Evolutionary conservation across 2,113 vertebrate species (phyloP).

Genomic region (Ornithorhynchus anatinus): DNA sequence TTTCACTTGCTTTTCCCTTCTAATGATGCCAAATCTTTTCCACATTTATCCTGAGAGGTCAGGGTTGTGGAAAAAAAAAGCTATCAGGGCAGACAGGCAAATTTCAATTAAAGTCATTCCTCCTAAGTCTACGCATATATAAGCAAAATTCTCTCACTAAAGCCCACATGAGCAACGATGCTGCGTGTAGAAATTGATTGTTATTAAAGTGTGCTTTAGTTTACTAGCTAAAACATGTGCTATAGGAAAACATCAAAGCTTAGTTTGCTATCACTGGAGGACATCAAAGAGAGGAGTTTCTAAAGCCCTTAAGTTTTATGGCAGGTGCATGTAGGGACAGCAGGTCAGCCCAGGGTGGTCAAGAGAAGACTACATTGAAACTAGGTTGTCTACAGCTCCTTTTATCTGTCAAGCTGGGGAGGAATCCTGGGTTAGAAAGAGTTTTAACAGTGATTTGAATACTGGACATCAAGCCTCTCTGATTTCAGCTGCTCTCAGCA

Average conservation of each 20-base stretch:
- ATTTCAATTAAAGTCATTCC: background rate
- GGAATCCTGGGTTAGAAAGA: constrained; percentile 72
- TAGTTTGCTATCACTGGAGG: constrained; percentile 85
- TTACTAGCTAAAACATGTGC: constrained; percentile 86
- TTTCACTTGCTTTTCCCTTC: too few species aligned
- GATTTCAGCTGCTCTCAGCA: constrained; percentile 96
- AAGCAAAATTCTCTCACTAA: background rate
- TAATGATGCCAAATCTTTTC: too few species aligned
- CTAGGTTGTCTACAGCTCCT: constrained; percentile 76
- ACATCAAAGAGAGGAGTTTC: constrained; percentile 91
- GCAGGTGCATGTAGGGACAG: constrained; percentile 92
- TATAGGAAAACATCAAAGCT: constrained; percentile 90
- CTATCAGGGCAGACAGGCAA: too few species aligned
- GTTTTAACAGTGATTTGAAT: constrained; percentile 80
- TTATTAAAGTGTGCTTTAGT: constrained; percentile 73
- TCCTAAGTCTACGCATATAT: background rate
- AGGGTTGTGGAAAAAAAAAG: too few species aligned
- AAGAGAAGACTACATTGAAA: constrained; percentile 68
- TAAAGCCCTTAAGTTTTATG: constrained; percentile 94
- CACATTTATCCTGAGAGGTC: too few species aligned
- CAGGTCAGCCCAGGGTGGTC: constrained; percentile 88
- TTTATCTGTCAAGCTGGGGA: constrained; percentile 81
- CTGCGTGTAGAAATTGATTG: constrained; percentile 56
- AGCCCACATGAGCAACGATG: too few species aligned
- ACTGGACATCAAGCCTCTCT: constrained; percentile 97